A percentile compares a stretch with the other conserved stretches of the same genome.
Conservation (phyloP, 1,140 invertebrate species). For the Elysia chlorotica region DNA sequence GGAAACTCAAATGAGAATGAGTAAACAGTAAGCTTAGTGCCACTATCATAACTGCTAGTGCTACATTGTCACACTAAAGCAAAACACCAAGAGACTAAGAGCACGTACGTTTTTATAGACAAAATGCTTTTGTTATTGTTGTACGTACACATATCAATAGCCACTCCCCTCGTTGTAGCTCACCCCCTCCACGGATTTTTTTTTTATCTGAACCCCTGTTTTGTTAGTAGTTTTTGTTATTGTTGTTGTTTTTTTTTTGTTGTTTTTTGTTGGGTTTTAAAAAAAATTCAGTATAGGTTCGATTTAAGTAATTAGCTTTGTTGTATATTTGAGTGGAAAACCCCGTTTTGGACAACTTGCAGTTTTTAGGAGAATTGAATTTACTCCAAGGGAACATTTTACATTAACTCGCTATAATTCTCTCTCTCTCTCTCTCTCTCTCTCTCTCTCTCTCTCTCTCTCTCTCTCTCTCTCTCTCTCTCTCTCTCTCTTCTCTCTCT, state of each 20-base stretch:
- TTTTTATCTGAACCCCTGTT: too few species aligned
- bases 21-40: constrained; percentile 10
- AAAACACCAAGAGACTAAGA: too few species aligned
- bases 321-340: not conserved
- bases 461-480: constrained; percentile 12
- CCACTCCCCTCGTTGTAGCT: not conserved
- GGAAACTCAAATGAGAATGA: constrained; percentile 11
- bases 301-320: not conserved
- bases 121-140: not conserved
- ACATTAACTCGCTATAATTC: not conserved
- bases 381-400: not conserved
- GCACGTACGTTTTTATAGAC: too few species aligned
- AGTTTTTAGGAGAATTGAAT: too few species aligned
- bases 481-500: not conserved
- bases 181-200: not conserved
- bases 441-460: constrained; percentile 17
- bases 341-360: too few species aligned
- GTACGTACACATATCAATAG: not conserved
- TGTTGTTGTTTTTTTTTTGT: not conserved
- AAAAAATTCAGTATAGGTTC: not conserved
- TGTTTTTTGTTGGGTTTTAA: not conserved
- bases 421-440: constrained; percentile 9
- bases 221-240: too few species aligned
- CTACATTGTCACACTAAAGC: not conserved
- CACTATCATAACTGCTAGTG: not conserved